phyloP scores from a whole-genome alignment of 1,140 invertebrate species.

The Paraescarpia echinospica region DNA sequence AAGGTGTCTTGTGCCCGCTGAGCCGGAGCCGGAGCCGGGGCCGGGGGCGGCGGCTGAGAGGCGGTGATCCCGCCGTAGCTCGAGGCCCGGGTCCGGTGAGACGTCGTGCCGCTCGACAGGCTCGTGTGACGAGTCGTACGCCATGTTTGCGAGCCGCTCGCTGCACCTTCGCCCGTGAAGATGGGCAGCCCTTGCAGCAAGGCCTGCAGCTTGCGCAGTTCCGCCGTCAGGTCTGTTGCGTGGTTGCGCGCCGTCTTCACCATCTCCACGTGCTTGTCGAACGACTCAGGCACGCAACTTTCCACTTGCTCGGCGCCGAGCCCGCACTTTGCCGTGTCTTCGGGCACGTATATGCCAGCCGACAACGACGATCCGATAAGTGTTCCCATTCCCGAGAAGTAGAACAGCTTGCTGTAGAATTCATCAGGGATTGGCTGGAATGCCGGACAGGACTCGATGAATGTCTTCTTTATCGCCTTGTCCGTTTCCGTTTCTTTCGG shows the following conservation, averaged over 20 bases:
- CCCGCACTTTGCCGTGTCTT: conserved; percentile 16
- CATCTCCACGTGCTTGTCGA: conserved; percentile 7
- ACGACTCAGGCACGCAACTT: neutral
- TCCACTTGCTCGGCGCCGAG: conserved; percentile 13
- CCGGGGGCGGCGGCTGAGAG: neutral
- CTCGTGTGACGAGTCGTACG: neutral
- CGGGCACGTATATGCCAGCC: conserved; percentile 29
- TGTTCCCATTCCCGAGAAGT: conserved; percentile 31
- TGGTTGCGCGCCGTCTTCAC: conserved; percentile 21
- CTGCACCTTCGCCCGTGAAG: conserved; percentile 21
- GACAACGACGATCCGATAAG: conserved; percentile 24
- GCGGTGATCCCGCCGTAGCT: neutral
- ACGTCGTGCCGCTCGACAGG: neutral
- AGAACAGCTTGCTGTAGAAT: conserved; percentile 28
- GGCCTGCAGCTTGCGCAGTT: conserved; percentile 26
- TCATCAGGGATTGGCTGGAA: conserved; percentile 18
- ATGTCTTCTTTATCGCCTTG: conserved; percentile 11
- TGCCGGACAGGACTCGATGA: conserved; percentile 13
- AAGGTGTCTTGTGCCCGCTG: neutral
- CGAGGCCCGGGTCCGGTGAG: neutral
- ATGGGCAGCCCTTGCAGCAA: conserved; percentile 25
- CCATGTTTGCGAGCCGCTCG: conserved; percentile 3
- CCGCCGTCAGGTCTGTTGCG: conserved; percentile 20
- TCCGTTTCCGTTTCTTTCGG: conserved; percentile 19
- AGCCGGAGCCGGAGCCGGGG: neutral